A percentile compares a stretch with the other conserved stretches of the same genome.
phyloP scores from a whole-genome alignment of 1,140 invertebrate genomes.

The Drosophila nigrodunni region DNA sequence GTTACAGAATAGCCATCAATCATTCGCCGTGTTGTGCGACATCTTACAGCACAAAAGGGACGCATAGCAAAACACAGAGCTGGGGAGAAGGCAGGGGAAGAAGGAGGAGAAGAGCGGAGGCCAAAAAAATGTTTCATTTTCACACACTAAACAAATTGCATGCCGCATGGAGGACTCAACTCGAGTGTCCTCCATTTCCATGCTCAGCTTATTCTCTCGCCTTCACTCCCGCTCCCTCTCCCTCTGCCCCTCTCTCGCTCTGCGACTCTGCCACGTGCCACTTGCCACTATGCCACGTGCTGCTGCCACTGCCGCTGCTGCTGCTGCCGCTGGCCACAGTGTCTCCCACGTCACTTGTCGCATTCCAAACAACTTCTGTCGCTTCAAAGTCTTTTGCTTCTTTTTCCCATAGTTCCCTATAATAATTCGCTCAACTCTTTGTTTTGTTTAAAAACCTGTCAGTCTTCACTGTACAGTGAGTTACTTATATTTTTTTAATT shows the following conservation, averaged over 20 bases:
- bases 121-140: constrained; percentile 79
- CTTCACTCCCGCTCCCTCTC: not conserved
- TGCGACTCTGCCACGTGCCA: constrained; percentile 30
- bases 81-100: not conserved
- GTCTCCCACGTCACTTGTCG: constrained; percentile 27
- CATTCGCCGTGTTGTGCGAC: constrained; percentile 79
- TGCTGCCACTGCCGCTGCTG: not conserved
- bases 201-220: not conserved
- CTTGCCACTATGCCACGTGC: constrained; percentile 32
- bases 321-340: not conserved
- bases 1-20: constrained; percentile 79
- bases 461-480: too few species aligned
- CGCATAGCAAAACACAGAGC: not conserved
- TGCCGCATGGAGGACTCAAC: constrained; percentile 58
- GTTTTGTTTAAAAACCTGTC: not conserved
- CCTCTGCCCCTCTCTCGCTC: constrained; percentile 8
- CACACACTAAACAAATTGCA: constrained; percentile 82
- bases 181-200: constrained; percentile 30
- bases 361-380: constrained; percentile 34
- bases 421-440: constrained; percentile 55
- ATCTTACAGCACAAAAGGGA: constrained; percentile 63
- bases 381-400: not conserved
- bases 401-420: constrained; percentile 51
- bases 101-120: constrained; percentile 13
- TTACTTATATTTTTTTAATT: too few species aligned